Conservation (phyloP, 1,140 invertebrate species). For the Cydia amplana region DNA sequence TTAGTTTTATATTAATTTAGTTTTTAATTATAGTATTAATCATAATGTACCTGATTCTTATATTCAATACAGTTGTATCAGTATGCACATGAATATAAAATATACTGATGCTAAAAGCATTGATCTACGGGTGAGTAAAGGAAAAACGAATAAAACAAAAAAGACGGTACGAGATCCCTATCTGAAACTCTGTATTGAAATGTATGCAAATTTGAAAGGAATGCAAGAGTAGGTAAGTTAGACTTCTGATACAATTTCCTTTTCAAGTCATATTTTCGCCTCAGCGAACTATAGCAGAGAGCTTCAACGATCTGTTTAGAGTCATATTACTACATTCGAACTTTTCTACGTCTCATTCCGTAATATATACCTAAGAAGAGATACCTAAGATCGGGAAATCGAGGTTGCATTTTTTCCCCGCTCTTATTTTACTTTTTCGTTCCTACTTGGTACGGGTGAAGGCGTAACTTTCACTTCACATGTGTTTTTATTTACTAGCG, state of each 20-base stretch:
- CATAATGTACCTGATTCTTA: too few relatives aligned
- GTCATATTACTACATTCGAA: neutral
- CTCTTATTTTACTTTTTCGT: neutral
- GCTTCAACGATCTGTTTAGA: neutral
- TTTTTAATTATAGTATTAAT: too few relatives aligned
- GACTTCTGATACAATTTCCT: neutral
- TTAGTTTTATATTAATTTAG: too few relatives aligned
- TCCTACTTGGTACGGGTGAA: neutral
- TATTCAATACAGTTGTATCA: too few relatives aligned
- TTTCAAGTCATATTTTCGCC: neutral
- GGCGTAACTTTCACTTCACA: neutral
- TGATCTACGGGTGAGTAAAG: too few relatives aligned
- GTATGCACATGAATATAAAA: too few relatives aligned
- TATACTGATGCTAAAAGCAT: too few relatives aligned
- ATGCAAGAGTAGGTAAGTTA: neutral
- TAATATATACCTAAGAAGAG: too few relatives aligned
- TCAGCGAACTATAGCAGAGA: neutral
- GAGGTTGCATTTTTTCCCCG: neutral
- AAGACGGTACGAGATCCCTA: neutral
- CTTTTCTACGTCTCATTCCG: neutral
- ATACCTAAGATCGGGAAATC: neutral
- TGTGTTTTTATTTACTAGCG: constrained; percentile 1
- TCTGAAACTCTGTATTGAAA: neutral
- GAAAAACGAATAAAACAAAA: too few relatives aligned
- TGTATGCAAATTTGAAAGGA: neutral